phyloP scores from a whole-genome alignment of 2,113 vertebrate species.

The Pleuronectes platessa region DNA sequence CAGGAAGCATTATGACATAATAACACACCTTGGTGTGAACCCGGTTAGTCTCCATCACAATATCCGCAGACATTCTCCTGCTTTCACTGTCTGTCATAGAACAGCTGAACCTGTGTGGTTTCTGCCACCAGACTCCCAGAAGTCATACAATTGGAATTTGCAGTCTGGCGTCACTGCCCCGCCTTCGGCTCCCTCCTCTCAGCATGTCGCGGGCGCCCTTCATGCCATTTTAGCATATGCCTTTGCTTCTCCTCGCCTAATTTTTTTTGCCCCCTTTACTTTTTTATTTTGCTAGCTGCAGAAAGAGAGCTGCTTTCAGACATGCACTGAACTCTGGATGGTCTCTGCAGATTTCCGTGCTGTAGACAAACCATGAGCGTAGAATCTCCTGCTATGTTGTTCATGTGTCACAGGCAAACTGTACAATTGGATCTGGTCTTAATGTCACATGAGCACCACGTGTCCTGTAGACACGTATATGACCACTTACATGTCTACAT shows the following conservation, averaged over 20 bases:
- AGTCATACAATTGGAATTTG: constrained; percentile 64
- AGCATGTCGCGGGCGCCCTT: constrained; percentile 17
- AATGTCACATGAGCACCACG: too few species aligned
- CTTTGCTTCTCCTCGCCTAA: constrained; percentile 2
- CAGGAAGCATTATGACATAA: not conserved
- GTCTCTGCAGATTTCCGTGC: too few species aligned
- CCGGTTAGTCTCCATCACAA: not conserved
- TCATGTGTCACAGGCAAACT: too few species aligned
- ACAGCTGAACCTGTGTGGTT: constrained; percentile 39
- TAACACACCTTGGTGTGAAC: too few species aligned
- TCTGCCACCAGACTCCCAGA: constrained; percentile 49
- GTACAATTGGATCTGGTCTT: too few species aligned
- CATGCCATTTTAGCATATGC: constrained; percentile 20
- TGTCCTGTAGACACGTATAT: too few species aligned
- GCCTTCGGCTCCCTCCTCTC: constrained; percentile 32
- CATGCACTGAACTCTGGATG: too few species aligned
- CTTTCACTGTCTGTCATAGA: constrained; percentile 15
- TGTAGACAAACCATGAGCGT: too few species aligned
- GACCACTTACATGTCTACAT: not conserved
- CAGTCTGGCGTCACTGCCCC: constrained; percentile 35
- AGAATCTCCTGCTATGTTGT: too few species aligned
- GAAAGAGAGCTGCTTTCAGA: too few species aligned
- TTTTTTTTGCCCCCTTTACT: not conserved
- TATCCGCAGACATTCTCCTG: not conserved
- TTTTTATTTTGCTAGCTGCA: not conserved